These are phyloP conservation scores for Tamandua tetradactyla DNA, from an alignment of 2,797 vertebrate genomes.

Conservation along the genomic window DNA sequence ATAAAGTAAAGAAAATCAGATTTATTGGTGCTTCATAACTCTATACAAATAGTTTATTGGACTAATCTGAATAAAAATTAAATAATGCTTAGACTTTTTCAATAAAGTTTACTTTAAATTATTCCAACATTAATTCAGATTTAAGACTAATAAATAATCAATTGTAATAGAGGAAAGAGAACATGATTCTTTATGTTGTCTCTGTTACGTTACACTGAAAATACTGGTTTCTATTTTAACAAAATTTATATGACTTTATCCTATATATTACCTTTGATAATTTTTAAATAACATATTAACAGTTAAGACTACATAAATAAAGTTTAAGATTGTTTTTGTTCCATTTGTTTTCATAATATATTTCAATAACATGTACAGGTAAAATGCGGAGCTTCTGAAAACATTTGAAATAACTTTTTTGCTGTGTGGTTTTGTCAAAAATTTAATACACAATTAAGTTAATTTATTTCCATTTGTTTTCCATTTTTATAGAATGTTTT, in stretches of 20 bases:
- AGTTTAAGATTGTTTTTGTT: background rate
- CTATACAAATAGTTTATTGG: background rate
- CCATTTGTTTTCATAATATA: background rate
- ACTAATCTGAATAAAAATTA: background rate
- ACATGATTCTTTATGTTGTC: background rate
- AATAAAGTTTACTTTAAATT: background rate
- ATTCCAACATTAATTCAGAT: background rate
- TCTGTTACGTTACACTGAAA: background rate
- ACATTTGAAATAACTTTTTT: background rate
- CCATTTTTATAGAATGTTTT: background rate
- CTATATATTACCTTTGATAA: background rate
- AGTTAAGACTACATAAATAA: background rate
- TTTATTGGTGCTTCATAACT: background rate
- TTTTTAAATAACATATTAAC: background rate
- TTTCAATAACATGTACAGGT: background rate
- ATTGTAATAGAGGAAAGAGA: background rate
- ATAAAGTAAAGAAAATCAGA: background rate
- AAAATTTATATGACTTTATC: background rate
- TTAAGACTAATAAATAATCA: background rate
- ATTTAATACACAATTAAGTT: background rate
- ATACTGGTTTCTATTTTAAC: background rate
- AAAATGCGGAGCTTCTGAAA: background rate
- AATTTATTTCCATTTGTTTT: background rate
- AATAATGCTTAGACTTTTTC: background rate
- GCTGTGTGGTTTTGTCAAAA: background rate